Evolutionary conservation across 1,140 invertebrate genomes (phyloP).

Genomic region (Zaprionus kolodkinae): DNA sequence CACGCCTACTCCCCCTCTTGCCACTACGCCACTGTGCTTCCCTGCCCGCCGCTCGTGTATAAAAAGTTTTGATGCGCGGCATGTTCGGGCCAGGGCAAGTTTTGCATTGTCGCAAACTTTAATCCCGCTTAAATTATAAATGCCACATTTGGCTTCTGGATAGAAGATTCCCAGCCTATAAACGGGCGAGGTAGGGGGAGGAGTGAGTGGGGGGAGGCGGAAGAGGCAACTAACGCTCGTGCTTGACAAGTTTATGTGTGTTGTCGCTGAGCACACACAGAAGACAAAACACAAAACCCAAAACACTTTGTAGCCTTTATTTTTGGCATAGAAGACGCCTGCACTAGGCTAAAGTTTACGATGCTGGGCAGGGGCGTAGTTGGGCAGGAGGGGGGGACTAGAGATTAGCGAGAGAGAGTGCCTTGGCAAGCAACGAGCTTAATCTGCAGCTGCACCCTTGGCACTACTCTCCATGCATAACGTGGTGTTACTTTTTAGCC

Average conservation of each 20-base stretch:
- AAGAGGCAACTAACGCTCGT: background rate
- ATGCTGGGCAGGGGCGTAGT: slow-evolving; percentile 2
- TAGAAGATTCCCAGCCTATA: slow-evolving; percentile 6
- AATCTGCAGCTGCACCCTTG: background rate
- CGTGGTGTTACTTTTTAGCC: background rate
- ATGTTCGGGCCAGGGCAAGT: slow-evolving; percentile 69
- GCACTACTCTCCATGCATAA: too few species aligned
- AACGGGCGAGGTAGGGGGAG: background rate
- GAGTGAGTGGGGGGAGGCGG: background rate
- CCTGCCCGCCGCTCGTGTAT: slow-evolving; percentile 30
- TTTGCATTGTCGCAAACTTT: slow-evolving; percentile 76
- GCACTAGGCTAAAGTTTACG: slow-evolving; percentile 75
- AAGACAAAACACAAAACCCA: slow-evolving; percentile 54
- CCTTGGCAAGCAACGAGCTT: background rate
- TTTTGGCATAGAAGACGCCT: slow-evolving; percentile 52
- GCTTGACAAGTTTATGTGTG: slow-evolving; percentile 72
- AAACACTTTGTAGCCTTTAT: slow-evolving; percentile 81
- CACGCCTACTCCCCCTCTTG: background rate
- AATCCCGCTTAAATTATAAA: slow-evolving; percentile 82
- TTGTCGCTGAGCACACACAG: slow-evolving; percentile 62
- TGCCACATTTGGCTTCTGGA: slow-evolving; percentile 73
- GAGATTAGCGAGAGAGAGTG: background rate
- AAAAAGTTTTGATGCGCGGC: slow-evolving; percentile 78
- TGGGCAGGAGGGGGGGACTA: background rate
- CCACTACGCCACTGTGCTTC: background rate